Percentiles rank a stretch among this genome's conserved stretches.
Evolutionary conservation across 1,140 invertebrate genomes (phyloP).

Genomic region (Aphaenogaster floridana): DNA sequence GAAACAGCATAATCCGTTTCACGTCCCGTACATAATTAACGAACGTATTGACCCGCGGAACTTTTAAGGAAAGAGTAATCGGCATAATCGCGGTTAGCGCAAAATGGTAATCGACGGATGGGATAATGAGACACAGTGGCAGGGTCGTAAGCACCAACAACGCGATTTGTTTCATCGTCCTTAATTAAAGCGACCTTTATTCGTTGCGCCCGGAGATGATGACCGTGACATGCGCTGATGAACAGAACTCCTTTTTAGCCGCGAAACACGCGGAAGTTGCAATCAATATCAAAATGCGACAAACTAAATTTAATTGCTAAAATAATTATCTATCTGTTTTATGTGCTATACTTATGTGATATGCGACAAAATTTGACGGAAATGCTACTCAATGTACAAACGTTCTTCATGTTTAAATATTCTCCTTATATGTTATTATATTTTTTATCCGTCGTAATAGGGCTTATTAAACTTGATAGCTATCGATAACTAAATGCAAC

Average conservation of each 20-base stretch:
- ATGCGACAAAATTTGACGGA: not conserved
- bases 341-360: not conserved
- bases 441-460: not conserved
- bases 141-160: conserved; percentile 24
- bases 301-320: not conserved
- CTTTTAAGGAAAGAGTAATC: not conserved
- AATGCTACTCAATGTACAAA: not conserved
- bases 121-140: not conserved
- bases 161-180: conserved; percentile 19
- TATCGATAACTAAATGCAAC: not conserved
- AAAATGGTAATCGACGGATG: conserved; percentile 14
- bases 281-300: not conserved
- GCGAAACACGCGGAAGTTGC: not conserved
- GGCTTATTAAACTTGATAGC: not conserved
- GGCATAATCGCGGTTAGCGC: not conserved
- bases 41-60: not conserved
- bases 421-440: not conserved
- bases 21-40: not conserved
- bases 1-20: conserved; percentile 16
- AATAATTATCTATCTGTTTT: not conserved
- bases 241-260: not conserved
- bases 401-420: not conserved
- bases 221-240: conserved; percentile 4
- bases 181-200: conserved; percentile 53
- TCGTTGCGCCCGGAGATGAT: not conserved